These are phyloP conservation scores for Daktulosphaira vitifoliae DNA, from an alignment of 1,140 invertebrate species.

Conservation along the genomic window DNA sequence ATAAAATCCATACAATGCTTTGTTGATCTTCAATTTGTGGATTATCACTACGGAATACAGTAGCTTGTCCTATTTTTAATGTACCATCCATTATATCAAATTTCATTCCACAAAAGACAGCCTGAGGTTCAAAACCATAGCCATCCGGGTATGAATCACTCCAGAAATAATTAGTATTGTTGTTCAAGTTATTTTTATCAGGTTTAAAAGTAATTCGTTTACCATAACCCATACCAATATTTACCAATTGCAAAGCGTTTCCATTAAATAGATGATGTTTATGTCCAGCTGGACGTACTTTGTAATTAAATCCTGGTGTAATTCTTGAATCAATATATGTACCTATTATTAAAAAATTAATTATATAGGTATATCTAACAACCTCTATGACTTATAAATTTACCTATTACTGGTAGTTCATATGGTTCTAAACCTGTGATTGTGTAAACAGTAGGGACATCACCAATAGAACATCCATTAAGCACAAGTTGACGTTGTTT, in stretches of 20 bases:
- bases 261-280: constrained; percentile 54
- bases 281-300: constrained; percentile 54
- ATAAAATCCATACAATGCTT: constrained; percentile 45
- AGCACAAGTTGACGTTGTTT: constrained; percentile 53
- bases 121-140: constrained; percentile 57
- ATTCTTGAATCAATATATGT: constrained; percentile 66
- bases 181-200: constrained; percentile 50
- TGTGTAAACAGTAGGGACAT: constrained; percentile 58
- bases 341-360: constrained; percentile 48
- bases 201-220: constrained; percentile 65
- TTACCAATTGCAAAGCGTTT: constrained; percentile 52
- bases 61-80: constrained; percentile 52
- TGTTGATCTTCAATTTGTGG: constrained; percentile 55
- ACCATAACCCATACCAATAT: constrained; percentile 66
- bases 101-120: constrained; percentile 55
- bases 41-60: constrained; percentile 54
- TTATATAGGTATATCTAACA: no score
- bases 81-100: constrained; percentile 53
- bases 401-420: constrained; percentile 65
- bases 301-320: constrained; percentile 63
- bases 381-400: constrained; percentile 39
- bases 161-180: constrained; percentile 63
- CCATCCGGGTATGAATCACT: constrained; percentile 68
- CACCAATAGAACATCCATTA: constrained; percentile 50
- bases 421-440: constrained; percentile 58